These are phyloP conservation scores for Hiodon alosoides DNA, from an alignment of 2,113 vertebrate genomes.

Conservation along the genomic window DNA sequence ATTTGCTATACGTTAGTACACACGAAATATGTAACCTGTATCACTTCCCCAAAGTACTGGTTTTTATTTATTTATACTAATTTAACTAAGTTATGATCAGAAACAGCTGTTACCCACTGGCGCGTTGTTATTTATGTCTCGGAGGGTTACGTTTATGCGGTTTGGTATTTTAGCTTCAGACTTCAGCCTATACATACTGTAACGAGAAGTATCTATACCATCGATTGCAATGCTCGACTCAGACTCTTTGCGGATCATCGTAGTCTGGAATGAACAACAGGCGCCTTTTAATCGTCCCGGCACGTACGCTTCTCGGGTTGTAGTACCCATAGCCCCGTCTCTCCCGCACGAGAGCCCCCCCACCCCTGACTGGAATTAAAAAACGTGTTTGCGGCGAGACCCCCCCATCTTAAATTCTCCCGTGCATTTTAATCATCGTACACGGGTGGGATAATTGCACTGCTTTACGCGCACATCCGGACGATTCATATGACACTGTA, in stretches of 20 bases:
- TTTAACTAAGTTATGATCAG: too few relatives aligned
- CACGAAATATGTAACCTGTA: neutral
- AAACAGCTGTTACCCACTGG: too few relatives aligned
- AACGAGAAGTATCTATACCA: neutral
- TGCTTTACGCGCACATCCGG: neutral
- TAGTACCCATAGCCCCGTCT: neutral
- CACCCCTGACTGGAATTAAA: neutral
- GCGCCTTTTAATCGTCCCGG: conserved; percentile 12
- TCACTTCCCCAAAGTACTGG: neutral
- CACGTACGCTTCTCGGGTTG: conserved; percentile 7
- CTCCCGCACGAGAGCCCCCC: neutral
- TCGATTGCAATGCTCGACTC: neutral
- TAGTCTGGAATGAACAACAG: neutral
- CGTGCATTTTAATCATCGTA: neutral
- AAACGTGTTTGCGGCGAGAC: neutral
- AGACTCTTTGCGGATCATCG: conserved; percentile 2
- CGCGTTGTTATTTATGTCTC: too few relatives aligned
- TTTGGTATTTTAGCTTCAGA: conserved; percentile 3
- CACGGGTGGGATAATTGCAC: neutral
- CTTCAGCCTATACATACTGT: neutral
- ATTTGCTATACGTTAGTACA: neutral
- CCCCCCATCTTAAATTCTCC: neutral
- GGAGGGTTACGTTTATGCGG: neutral
- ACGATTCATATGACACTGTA: conserved; percentile 1
- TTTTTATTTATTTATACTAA: too few relatives aligned